Percentiles rank a stretch among this genome's conserved stretches.
Evolutionary conservation across 2,888 invertebrate genomes (phyloP).

Genomic region (Sussaba pulchella): DNA sequence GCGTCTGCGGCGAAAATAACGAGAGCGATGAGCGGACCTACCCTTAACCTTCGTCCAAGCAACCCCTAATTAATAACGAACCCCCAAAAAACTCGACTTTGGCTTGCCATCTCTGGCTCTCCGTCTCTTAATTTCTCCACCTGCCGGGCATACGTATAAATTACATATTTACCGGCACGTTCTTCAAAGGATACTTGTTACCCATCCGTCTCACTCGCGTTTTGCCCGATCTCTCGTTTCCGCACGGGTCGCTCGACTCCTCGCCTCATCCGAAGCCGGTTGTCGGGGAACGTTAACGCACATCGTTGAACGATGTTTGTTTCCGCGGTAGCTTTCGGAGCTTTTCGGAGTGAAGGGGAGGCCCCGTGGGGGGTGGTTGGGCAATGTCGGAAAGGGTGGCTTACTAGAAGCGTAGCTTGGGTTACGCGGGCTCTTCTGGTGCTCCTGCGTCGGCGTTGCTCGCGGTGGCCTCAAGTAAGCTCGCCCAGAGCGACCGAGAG

Average conservation of each 20-base stretch:
- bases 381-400: constrained; percentile 59
- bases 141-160: constrained; percentile 49
- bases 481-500: constrained; percentile 59
- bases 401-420: constrained; percentile 57
- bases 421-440: constrained; percentile 34
- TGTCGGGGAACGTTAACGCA: constrained; percentile 67
- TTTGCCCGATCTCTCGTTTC: constrained; percentile 35
- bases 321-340: constrained; percentile 77
- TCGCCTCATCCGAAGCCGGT: constrained; percentile 26
- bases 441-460: constrained; percentile 42
- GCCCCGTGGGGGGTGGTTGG: constrained; percentile 51
- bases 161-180: constrained; percentile 69
- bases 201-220: constrained; percentile 18
- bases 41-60: constrained; percentile 50
- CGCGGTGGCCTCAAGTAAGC: constrained; percentile 70
- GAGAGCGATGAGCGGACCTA: constrained; percentile 33
- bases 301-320: constrained; percentile 77
- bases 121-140: not conserved
- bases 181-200: constrained; percentile 68
- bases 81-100: constrained; percentile 37
- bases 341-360: constrained; percentile 67
- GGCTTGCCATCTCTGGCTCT: not conserved
- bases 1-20: not conserved
- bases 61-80: constrained; percentile 56
- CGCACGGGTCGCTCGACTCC: constrained; percentile 3